A percentile compares a stretch with the other conserved stretches of the same genome.
These are phyloP conservation scores for Calvadosia cruxmelitensis DNA, from an alignment of 30 jellyfish, hydroid and myxozoan genomes.

Conservation along the genomic window DNA sequence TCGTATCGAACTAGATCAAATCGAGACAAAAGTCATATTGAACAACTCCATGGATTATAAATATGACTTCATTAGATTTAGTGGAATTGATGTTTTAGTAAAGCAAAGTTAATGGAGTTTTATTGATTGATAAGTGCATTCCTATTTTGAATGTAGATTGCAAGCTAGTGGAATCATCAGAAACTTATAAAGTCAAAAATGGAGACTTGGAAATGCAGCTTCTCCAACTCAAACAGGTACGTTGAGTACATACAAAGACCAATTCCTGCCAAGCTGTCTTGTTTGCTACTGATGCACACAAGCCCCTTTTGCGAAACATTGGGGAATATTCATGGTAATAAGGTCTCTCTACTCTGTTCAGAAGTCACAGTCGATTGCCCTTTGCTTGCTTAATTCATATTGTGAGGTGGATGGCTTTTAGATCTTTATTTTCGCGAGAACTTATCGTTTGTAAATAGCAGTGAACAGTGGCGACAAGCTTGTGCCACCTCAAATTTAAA, in stretches of 20 bases:
- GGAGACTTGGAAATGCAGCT: constrained; percentile 75
- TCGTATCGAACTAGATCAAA: too few species aligned
- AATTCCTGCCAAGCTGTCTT: neutral
- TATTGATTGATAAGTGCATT: neutral
- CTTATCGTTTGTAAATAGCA: too few species aligned
- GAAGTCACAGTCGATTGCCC: neutral
- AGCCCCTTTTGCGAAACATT: neutral
- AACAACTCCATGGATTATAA: too few species aligned
- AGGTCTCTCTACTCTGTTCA: neutral
- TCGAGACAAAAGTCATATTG: too few species aligned
- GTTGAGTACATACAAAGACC: neutral
- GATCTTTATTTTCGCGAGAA: too few species aligned
- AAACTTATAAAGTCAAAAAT: constrained; percentile 34
- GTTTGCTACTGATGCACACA: neutral
- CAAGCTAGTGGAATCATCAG: constrained; percentile 39
- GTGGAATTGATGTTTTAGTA: too few species aligned
- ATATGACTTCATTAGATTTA: too few species aligned
- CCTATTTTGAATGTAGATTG: constrained; percentile 25
- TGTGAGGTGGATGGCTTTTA: too few species aligned
- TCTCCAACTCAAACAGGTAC: constrained; percentile 73
- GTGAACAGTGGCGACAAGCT: too few species aligned
- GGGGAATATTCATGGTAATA: neutral
- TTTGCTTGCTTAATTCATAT: neutral
- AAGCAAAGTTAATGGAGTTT: neutral
- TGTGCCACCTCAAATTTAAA: neutral